Percentiles rank a stretch among this genome's conserved stretches.
phyloP scores from a whole-genome alignment of 2,113 vertebrate species.

The Perognathus longimembris region DNA sequence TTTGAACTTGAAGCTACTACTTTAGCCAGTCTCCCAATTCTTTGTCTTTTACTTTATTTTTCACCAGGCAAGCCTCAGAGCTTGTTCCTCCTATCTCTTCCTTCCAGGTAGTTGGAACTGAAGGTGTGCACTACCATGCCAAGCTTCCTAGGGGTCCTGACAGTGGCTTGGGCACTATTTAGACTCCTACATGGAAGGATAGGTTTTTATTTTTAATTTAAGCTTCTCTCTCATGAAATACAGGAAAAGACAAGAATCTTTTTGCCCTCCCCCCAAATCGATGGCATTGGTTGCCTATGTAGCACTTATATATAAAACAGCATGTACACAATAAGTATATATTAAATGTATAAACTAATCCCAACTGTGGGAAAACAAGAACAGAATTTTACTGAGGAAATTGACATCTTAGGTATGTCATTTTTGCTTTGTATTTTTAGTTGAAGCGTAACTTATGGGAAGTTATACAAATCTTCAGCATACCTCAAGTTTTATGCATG shows the following conservation, averaged over 20 bases:
- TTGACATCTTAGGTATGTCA: not conserved
- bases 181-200: not conserved
- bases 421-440: not conserved
- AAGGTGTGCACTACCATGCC: too few species aligned
- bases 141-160: too few species aligned
- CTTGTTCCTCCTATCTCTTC: too few species aligned
- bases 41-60: too few species aligned
- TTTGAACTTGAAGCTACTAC: too few species aligned
- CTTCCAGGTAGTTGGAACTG: too few species aligned
- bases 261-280: not conserved
- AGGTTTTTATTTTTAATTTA: not conserved
- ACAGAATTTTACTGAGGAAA: not conserved
- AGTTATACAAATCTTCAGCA: not conserved
- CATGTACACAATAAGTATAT: not conserved
- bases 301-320: not conserved
- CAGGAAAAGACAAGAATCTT: not conserved
- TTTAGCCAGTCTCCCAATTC: too few species aligned
- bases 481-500: not conserved
- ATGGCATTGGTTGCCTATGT: not conserved
- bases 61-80: too few species aligned
- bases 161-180: not conserved
- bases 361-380: not conserved
- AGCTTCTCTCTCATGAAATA: not conserved
- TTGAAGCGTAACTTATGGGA: not conserved
- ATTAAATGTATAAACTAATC: not conserved